Evolutionary conservation across 2,113 vertebrate genomes (phyloP).

Genomic region (Malurus alboscapulatus): DNA sequence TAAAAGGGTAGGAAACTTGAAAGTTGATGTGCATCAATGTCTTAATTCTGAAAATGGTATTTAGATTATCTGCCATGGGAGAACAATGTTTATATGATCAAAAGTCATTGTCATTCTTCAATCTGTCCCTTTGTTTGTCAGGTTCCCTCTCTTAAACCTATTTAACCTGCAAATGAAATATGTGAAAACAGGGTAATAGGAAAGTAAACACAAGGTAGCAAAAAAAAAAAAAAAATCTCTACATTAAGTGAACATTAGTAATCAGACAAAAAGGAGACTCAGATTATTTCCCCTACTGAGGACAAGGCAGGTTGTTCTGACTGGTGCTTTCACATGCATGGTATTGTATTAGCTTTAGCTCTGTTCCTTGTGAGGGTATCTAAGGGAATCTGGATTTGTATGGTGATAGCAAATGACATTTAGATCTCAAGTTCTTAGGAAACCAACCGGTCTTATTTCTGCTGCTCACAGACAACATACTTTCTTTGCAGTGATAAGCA

Average conservation of each 20-base stretch:
- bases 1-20: not conserved
- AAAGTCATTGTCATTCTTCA: not conserved
- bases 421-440: not conserved
- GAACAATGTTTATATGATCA: not conserved
- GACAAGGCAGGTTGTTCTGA: not conserved
- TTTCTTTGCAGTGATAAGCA: not conserved
- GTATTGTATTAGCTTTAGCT: not conserved
- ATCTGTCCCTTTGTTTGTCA: not conserved
- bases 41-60: not conserved
- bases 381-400: not conserved
- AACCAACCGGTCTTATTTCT: not conserved
- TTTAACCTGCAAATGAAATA: not conserved
- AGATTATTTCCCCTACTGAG: not conserved
- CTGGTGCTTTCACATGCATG: not conserved
- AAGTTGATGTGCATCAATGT: not conserved
- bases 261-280: not conserved
- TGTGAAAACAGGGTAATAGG: not conserved
- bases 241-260: not conserved
- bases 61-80: not conserved
- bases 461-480: not conserved
- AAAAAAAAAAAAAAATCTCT: not conserved
- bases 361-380: not conserved
- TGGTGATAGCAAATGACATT: not conserved
- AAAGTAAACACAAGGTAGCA: not conserved
- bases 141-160: not conserved